Evolutionary conservation across 2,113 vertebrate genomes (phyloP).

Genomic region (Daboia siamensis): DNA sequence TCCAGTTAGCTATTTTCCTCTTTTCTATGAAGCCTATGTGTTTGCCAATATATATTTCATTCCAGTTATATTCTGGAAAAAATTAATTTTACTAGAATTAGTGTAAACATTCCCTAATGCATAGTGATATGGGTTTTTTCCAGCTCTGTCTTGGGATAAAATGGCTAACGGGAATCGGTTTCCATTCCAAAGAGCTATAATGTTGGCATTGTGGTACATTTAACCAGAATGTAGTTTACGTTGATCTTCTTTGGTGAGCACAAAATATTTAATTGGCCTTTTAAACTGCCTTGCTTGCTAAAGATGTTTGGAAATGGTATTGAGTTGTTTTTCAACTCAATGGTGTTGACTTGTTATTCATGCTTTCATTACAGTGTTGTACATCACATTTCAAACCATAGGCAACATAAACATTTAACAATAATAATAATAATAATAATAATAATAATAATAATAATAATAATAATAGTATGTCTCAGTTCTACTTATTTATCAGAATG

Average conservation of each 20-base stretch:
- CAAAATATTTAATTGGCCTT: not conserved
- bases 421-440: too few relatives aligned
- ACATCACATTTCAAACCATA: not conserved
- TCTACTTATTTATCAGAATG: not conserved
- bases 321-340: not conserved
- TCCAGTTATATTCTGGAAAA: not conserved
- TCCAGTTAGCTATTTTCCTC: not conserved
- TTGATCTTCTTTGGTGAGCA: not conserved
- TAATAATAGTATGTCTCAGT: not conserved
- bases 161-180: not conserved
- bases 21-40: not conserved
- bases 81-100: not conserved
- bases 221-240: not conserved
- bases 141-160: not conserved
- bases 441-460: too few relatives aligned
- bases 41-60: not conserved
- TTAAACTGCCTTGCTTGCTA: not conserved
- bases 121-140: not conserved
- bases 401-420: too few relatives aligned
- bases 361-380: not conserved
- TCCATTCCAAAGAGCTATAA: not conserved
- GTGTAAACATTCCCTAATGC: not conserved
- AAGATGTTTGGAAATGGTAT: not conserved
- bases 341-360: not conserved
- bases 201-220: not conserved